These are phyloP conservation scores for Berghia stephanieae DNA, from an alignment of 1,140 invertebrate species.

Conservation along the genomic window DNA sequence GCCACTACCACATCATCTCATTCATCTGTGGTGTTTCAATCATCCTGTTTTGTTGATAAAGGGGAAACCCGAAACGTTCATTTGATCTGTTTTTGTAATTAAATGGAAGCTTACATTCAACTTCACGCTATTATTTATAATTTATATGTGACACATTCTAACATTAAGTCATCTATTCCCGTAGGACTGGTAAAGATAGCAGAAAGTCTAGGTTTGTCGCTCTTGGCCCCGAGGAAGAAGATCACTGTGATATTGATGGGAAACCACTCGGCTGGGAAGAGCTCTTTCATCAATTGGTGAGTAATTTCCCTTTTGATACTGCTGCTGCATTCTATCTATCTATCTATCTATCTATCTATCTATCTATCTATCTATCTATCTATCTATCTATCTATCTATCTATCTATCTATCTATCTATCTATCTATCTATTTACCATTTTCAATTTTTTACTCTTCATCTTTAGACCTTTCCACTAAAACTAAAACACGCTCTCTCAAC, in stretches of 20 bases:
- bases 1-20: no score
- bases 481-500: no score
- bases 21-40: no score
- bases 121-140: no score
- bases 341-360: no score
- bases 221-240: constrained; percentile 73
- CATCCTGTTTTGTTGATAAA: no score
- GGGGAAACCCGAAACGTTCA: no score
- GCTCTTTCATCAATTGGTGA: constrained; percentile 76
- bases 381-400: no score
- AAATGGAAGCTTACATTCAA: no score
- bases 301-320: constrained; percentile 35
- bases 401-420: no score
- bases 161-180: constrained; percentile 34
- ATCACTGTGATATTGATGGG: constrained; percentile 73
- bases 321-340: neutral
- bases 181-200: constrained; percentile 71
- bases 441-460: constrained; percentile 1
- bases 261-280: constrained; percentile 76
- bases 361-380: no score
- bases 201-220: constrained; percentile 67
- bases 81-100: no score
- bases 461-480: constrained; percentile 21
- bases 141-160: neutral
- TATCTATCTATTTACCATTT: neutral